A percentile compares a stretch with the other conserved stretches of the same genome.
These are phyloP conservation scores for Tamias sibiricus DNA, from an alignment of 2,113 vertebrate genomes.

Conservation along the genomic window DNA sequence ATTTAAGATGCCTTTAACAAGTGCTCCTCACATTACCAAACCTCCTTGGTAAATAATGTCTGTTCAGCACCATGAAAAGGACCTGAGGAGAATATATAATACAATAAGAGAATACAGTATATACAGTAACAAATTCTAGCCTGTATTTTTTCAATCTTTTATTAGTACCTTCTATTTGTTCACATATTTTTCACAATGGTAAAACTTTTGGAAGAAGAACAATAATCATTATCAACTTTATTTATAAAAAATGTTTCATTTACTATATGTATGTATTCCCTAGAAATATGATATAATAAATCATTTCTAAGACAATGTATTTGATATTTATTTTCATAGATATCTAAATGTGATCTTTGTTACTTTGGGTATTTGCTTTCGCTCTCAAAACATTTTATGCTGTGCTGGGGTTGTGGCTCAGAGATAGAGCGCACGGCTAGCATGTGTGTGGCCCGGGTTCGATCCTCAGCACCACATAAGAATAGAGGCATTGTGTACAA, in stretches of 20 bases:
- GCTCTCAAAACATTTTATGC: too few relatives aligned
- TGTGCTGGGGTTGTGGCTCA: too few relatives aligned
- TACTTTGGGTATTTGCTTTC: neutral
- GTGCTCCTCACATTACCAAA: conserved; percentile 16
- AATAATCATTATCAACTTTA: neutral
- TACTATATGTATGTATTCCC: neutral
- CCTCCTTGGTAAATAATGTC: neutral
- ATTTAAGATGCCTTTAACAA: conserved; percentile 48
- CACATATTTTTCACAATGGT: neutral
- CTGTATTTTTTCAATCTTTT: neutral
- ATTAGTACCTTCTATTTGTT: neutral
- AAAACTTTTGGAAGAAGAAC: neutral
- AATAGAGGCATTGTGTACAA: too few relatives aligned
- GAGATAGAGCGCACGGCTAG: too few relatives aligned
- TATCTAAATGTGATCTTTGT: neutral
- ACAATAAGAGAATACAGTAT: neutral
- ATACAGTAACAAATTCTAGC: neutral
- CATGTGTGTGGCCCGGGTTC: too few relatives aligned
- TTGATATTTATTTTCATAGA: conserved; percentile 82
- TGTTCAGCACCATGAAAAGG: neutral
- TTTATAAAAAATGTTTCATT: neutral
- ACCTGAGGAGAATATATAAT: neutral
- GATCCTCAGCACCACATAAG: too few relatives aligned
- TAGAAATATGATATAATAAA: conserved; percentile 68
- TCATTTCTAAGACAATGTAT: conserved; percentile 85